Conservation (phyloP, 2,113 vertebrate genomes). For the Indicator maculatus region DNA sequence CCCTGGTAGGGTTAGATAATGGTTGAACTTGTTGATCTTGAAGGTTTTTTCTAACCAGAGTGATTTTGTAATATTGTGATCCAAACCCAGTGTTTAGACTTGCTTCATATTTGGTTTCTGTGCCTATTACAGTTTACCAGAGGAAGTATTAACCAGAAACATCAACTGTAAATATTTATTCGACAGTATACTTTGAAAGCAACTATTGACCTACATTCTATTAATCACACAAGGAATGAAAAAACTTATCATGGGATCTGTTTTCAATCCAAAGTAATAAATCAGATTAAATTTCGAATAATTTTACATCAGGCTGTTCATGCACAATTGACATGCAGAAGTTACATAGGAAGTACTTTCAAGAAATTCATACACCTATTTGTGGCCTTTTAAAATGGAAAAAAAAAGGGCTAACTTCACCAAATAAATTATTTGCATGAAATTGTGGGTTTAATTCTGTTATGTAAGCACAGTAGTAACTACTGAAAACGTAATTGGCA, state of each 20-base stretch:
- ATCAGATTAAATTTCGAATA: neutral
- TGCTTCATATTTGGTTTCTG: neutral
- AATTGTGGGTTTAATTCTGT: neutral
- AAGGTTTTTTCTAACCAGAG: no score
- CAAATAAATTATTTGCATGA: conserved; percentile 27
- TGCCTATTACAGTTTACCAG: neutral
- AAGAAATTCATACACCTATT: neutral
- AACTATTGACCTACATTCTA: neutral
- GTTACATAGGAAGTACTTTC: neutral
- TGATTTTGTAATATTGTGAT: no score
- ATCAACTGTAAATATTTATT: neutral
- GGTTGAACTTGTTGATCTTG: no score
- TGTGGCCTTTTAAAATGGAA: neutral
- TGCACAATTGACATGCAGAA: neutral
- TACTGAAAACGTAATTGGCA: neutral
- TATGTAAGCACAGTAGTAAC: conserved; percentile 1
- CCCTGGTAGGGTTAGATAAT: no score
- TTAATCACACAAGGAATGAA: neutral
- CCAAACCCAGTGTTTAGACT: neutral
- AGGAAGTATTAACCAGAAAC: neutral
- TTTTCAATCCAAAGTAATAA: conserved; percentile 1
- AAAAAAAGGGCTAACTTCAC: neutral
- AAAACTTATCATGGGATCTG: neutral
- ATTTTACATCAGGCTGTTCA: neutral
- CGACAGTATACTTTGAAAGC: neutral